phyloP scores from a whole-genome alignment of 2,888 invertebrate species.

The Sphecodes monilicornis region DNA sequence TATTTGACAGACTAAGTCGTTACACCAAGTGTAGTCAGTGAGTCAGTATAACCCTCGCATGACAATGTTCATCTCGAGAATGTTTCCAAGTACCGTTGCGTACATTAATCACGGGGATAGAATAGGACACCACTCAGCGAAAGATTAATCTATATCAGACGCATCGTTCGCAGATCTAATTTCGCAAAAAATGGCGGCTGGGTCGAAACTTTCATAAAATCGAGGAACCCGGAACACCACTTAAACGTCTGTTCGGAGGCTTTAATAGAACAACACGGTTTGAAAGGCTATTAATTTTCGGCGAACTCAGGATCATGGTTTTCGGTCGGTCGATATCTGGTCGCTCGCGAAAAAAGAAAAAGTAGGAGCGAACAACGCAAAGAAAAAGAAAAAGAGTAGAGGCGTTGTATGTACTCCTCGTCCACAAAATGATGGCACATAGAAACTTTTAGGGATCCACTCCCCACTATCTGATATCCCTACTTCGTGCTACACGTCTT shows the following conservation, averaged over 20 bases:
- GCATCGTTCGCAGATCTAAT: slow-evolving; percentile 30
- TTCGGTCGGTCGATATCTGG: background rate
- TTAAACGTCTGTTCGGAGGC: slow-evolving; percentile 18
- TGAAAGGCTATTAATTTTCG: slow-evolving; percentile 31
- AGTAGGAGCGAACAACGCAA: background rate
- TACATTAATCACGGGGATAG: slow-evolving; percentile 7
- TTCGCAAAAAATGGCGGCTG: slow-evolving; percentile 22
- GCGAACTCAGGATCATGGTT: slow-evolving; percentile 2
- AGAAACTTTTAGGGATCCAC: no score
- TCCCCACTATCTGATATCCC: no score
- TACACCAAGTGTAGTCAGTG: background rate
- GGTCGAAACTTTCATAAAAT: slow-evolving; percentile 36
- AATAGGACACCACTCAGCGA: slow-evolving; percentile 12
- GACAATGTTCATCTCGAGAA: background rate
- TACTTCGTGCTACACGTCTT: no score
- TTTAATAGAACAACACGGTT: slow-evolving; percentile 22
- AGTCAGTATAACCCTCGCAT: background rate
- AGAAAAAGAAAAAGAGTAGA: background rate
- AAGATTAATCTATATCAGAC: slow-evolving; percentile 44
- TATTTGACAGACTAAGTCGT: no score
- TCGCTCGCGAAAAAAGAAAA: background rate
- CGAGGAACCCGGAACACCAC: slow-evolving; percentile 24
- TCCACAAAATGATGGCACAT: no score
- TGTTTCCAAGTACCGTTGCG: background rate
- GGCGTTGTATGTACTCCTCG: no score